These are phyloP conservation scores for Chaetogeoica ovagalla DNA, from an alignment of 2,888 invertebrate genomes.

Conservation along the genomic window DNA sequence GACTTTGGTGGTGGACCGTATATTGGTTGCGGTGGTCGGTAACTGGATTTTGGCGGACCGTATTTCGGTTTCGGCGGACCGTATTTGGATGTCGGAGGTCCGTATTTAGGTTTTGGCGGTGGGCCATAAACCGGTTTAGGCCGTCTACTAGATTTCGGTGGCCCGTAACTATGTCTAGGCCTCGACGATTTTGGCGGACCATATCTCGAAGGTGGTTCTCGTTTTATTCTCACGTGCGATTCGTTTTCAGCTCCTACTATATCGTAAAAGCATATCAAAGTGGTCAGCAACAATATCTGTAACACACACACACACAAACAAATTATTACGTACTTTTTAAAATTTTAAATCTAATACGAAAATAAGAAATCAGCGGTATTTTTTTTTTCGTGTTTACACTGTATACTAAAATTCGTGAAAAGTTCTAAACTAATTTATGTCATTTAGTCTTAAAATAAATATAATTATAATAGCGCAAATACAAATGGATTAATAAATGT, in stretches of 20 bases:
- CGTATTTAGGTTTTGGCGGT: constrained; percentile 55
- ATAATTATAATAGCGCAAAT: too few species aligned
- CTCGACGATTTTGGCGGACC: constrained; percentile 54
- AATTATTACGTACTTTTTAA: constrained; percentile 1
- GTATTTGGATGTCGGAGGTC: constrained; percentile 56
- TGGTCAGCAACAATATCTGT: constrained; percentile 39
- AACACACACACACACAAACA: background rate
- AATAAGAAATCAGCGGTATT: too few species aligned
- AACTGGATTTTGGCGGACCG: constrained; percentile 56
- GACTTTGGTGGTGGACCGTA: constrained; percentile 56
- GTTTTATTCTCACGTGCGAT: constrained; percentile 57
- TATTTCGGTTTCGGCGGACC: constrained; percentile 57
- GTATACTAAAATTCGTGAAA: too few species aligned
- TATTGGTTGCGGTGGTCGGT: constrained; percentile 57
- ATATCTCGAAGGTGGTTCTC: constrained; percentile 58
- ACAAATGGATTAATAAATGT: too few species aligned
- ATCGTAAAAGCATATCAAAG: constrained; percentile 22
- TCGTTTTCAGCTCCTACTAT: constrained; percentile 41
- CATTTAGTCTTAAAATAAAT: too few species aligned
- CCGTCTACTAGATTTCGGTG: constrained; percentile 42
- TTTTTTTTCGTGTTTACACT: too few species aligned
- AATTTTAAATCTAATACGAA: background rate
- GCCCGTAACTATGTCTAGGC: constrained; percentile 43
- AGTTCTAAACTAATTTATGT: too few species aligned
- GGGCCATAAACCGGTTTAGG: constrained; percentile 56